These are phyloP conservation scores for Zenarchopterus dispar DNA, from an alignment of 2,797 vertebrate species.

Conservation along the genomic window DNA sequence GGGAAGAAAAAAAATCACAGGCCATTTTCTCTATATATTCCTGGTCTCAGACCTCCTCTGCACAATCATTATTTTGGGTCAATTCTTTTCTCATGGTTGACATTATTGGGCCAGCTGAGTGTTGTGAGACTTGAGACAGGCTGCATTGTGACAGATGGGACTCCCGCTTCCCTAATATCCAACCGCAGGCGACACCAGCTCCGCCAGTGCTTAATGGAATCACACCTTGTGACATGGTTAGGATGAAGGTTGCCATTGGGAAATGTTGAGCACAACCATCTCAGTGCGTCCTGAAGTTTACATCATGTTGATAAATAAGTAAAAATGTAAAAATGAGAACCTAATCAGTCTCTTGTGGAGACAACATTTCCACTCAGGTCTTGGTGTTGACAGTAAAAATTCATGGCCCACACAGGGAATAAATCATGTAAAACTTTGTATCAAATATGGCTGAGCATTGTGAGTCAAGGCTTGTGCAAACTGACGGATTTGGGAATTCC, in stretches of 20 bases:
- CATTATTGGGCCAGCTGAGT: constrained; percentile 61
- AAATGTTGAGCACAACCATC: constrained; percentile 14
- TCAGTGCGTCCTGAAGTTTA: constrained; percentile 33
- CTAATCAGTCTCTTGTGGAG: background rate
- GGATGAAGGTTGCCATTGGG: constrained; percentile 20
- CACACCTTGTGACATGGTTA: constrained; percentile 37
- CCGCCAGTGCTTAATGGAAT: constrained; percentile 59
- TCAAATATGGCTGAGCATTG: constrained; percentile 15
- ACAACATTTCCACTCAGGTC: constrained; percentile 1
- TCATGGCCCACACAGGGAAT: constrained; percentile 9
- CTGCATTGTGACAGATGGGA: constrained; percentile 53
- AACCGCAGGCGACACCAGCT: constrained; percentile 45
- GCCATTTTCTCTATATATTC: constrained; percentile 36
- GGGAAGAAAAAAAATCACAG: constrained; percentile 17
- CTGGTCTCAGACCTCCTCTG: constrained; percentile 31
- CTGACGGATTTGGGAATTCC: constrained; percentile 9
- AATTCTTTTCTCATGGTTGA: constrained; percentile 54
- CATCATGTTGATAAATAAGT: constrained; percentile 27
- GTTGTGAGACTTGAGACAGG: constrained; percentile 46
- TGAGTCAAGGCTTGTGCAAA: constrained; percentile 8
- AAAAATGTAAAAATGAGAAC: constrained; percentile 29
- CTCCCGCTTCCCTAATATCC: constrained; percentile 53
- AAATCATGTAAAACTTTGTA: constrained; percentile 18
- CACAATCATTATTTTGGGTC: constrained; percentile 42
- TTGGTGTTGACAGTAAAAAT: constrained; percentile 21